Base-by-base conservation (phyloP, 1,140 invertebrate species). In the Globodera ellingtonae region DNA sequence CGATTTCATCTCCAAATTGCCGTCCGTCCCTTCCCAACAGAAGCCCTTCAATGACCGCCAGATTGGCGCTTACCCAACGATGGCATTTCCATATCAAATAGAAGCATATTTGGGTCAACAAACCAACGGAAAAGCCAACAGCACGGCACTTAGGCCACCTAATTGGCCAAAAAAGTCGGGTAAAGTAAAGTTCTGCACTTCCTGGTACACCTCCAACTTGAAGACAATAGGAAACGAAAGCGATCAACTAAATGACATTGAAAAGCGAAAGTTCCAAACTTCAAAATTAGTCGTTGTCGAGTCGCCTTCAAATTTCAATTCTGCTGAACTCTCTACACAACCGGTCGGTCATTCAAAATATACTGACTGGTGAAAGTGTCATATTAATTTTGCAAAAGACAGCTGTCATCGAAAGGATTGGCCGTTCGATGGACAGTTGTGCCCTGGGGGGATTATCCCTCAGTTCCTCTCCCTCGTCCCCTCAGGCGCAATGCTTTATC, bases 111-210 rank as follows among this genome's bases (percentile, higher is more conserved):
- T 80, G 79, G 48, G 78, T 67, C 21, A 80, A 44, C 46, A 73
- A 47, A 35, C 73, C 62, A 15, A 80, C 56, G 35, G 79, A 80
- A 52, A 80, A 62, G 9, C 79, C 79, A 62, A 80, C 73, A 69
- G 78, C 6, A 80, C 18, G 6, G 74, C 79, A 5, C 62, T 79
- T 69, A 89, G 86, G 13, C 86, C 86, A 69, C 86, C 86, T 70
- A 88, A 86, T 77, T 88, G 86, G 47, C 88, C 87, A 84, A 88
- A 84, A 78, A 88, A 88, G 0, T 83, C 81, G 18, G 88, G 86
- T 7, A 88, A 76, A n/a, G 88, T 85, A 18, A 85, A 87, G 24
- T 88, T 89, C n/a, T 76, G 83, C 18, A 88, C 86, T 79, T 88
- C 59, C 88, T 72, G 82, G 78, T 9, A 88, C 84, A 74, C 84